Conservation (phyloP, 2,888 invertebrate species). For the Apamea anceps region DNA sequence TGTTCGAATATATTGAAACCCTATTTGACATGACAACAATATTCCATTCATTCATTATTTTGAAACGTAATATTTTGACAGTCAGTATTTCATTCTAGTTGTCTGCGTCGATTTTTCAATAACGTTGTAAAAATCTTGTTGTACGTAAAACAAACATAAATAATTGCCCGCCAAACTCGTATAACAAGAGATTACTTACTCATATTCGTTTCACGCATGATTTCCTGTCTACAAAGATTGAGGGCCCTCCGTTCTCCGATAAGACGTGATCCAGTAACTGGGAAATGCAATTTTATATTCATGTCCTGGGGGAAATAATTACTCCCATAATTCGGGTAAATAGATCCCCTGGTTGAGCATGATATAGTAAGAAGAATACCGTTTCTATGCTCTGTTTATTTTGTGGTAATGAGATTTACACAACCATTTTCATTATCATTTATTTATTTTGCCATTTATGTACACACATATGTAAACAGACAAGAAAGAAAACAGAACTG, state of each 20-base stretch:
- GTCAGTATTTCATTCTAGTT: not conserved
- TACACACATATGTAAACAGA: too few relatives aligned
- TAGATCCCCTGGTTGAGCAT: constrained; percentile 14
- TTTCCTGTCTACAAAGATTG: constrained; percentile 39
- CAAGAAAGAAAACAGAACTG: too few relatives aligned
- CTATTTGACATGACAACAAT: not conserved
- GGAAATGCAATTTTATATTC: constrained; percentile 63
- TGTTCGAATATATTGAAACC: not conserved
- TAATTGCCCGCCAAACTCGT: constrained; percentile 13
- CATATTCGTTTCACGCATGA: constrained; percentile 53
- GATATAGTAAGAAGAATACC: constrained; percentile 17
- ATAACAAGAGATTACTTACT: constrained; percentile 33
- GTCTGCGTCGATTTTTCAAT: not conserved
- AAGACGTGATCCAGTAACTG: constrained; percentile 51
- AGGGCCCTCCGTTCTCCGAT: constrained; percentile 46
- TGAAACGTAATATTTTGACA: not conserved
- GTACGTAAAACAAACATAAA: not conserved
- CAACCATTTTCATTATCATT: not conserved
- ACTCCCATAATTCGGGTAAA: constrained; percentile 50
- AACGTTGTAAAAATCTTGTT: not conserved
- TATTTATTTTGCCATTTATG: too few relatives aligned
- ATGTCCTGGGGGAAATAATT: constrained; percentile 59
- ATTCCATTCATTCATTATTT: not conserved
- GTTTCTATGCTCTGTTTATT: not conserved
- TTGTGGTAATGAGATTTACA: not conserved